Conservation (phyloP, 1,140 invertebrate genomes). For the Drosophila ohnishii region DNA sequence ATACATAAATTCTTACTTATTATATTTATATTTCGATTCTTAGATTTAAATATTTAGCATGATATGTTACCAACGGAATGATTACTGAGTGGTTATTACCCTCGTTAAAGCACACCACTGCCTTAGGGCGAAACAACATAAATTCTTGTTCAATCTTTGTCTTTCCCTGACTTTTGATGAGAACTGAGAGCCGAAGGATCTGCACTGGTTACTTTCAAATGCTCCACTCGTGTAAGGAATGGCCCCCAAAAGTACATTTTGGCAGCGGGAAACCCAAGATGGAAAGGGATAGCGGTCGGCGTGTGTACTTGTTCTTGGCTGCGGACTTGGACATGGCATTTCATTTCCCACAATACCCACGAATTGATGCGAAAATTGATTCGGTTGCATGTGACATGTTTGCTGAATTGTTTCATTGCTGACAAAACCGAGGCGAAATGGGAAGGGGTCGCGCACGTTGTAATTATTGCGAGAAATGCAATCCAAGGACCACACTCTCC, state of each 20-base stretch:
- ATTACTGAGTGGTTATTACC: too few relatives aligned
- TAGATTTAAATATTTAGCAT: background rate
- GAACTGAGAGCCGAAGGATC: constrained; percentile 28
- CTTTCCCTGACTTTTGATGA: constrained; percentile 62
- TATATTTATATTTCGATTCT: too few relatives aligned
- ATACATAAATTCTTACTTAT: too few relatives aligned
- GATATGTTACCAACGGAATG: too few relatives aligned
- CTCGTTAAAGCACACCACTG: background rate
- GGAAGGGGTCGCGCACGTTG: constrained; percentile 17
- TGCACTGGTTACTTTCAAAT: constrained; percentile 65
- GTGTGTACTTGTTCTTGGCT: constrained; percentile 14
- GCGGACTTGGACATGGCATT: constrained; percentile 53
- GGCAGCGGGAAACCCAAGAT: constrained; percentile 1
- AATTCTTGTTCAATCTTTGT: constrained; percentile 45
- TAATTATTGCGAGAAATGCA: constrained; percentile 64
- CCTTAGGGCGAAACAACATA: constrained; percentile 30
- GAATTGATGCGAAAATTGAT: constrained; percentile 80
- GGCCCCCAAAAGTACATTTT: constrained; percentile 14
- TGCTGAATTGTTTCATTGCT: constrained; percentile 68
- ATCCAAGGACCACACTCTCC: background rate
- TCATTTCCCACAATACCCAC: constrained; percentile 66
- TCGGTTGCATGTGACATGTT: constrained; percentile 80
- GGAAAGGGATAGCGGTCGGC: background rate
- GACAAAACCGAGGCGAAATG: constrained; percentile 15
- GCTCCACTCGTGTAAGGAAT: constrained; percentile 48